Evolutionary conservation across 2,797 vertebrate species (phyloP), one percentile per base, ranked within the genome.

Genomic region (Graptemys geographica): DNA sequence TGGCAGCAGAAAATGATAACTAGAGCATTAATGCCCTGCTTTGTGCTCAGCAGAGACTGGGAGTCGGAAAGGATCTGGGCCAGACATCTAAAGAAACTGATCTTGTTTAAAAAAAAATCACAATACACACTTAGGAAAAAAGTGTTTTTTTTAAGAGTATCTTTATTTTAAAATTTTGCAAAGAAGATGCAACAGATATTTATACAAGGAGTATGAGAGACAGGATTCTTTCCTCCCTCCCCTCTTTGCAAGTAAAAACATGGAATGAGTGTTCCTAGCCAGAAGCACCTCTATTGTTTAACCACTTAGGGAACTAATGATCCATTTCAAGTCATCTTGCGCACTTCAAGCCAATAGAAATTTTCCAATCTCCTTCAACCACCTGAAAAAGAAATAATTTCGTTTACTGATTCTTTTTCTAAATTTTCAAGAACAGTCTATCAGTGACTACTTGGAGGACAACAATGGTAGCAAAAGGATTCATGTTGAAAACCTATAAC

Each of bases 221-320:
- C 11, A 74, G 37, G 25, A 57, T 11, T 86, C 74, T 91, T 85
- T 27, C 47, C 6, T 37, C 25, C 91, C 88, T n/a, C 88, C 33
- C 3, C 2, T 92, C 1, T 89, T 15, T 56, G 83, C 41, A 88
- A 76, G 6, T 11, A 41, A 83, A 91, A 78, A 90, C 57, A 12
- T 86, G 6, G 65, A 62, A 80, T 1, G 5, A 90, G 18, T 7
- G 6, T 85, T 87, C 79, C 1, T 13, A 89, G 62, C 47, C 80
- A 31, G 37, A 85, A 93, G 84, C n/a, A 84, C 27, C 3, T 27
- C 53, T 91, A 87, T 21, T 74, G 37, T 31, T 44, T 55, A 90
- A 90, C 3, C 37, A 84, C 37, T 88, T 92, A 76, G 41, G 15
- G 85, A 88, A 89, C 25, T 90, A 94, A 94, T 41, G 19, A 91